Evolutionary conservation across 1,140 invertebrate genomes (phyloP).

Genomic region (Drosophila tropicalis): DNA sequence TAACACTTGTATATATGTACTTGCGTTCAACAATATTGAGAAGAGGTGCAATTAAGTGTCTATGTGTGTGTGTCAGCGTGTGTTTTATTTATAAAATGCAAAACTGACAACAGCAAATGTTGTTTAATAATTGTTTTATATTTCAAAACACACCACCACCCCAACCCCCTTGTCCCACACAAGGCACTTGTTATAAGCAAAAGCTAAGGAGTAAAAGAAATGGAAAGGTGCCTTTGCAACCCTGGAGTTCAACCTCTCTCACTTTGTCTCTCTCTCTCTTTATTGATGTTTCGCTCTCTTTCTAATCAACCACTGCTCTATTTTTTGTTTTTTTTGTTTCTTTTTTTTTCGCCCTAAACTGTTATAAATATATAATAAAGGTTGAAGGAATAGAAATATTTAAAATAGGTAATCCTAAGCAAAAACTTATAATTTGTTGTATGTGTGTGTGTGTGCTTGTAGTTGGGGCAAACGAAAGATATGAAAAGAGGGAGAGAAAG

Average conservation of each 20-base stretch:
- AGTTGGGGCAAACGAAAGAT: slow-evolving; percentile 52
- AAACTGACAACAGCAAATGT: slow-evolving; percentile 56
- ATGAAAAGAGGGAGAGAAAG: slow-evolving; percentile 33
- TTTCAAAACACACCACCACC: slow-evolving; percentile 24
- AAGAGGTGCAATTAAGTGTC: slow-evolving; percentile 31
- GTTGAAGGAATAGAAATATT: slow-evolving; percentile 1
- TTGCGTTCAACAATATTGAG: slow-evolving; percentile 21
- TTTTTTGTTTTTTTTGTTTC: slow-evolving; percentile 27
- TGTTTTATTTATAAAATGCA: slow-evolving; percentile 43
- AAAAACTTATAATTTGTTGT: slow-evolving; percentile 4
- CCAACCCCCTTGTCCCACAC: slow-evolving; percentile 4
- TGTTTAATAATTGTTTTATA: slow-evolving; percentile 28
- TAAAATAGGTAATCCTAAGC: slow-evolving; percentile 42
- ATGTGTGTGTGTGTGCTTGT: slow-evolving; percentile 42
- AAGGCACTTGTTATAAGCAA: slow-evolving; percentile 1
- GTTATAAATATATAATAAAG: slow-evolving; percentile 18
- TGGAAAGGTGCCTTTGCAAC: slow-evolving; percentile 50
- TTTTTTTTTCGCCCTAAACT: background rate
- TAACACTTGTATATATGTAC: slow-evolving; percentile 21
- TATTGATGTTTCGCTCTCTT: slow-evolving; percentile 13
- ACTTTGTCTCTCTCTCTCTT: slow-evolving; percentile 12
- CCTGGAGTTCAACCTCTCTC: slow-evolving; percentile 33
- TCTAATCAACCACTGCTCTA: slow-evolving; percentile 56
- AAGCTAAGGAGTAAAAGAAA: slow-evolving; percentile 13
- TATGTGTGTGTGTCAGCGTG: slow-evolving; percentile 10